phyloP scores from a whole-genome alignment of 2,888 invertebrate species.

The Mythimna vitellina region DNA sequence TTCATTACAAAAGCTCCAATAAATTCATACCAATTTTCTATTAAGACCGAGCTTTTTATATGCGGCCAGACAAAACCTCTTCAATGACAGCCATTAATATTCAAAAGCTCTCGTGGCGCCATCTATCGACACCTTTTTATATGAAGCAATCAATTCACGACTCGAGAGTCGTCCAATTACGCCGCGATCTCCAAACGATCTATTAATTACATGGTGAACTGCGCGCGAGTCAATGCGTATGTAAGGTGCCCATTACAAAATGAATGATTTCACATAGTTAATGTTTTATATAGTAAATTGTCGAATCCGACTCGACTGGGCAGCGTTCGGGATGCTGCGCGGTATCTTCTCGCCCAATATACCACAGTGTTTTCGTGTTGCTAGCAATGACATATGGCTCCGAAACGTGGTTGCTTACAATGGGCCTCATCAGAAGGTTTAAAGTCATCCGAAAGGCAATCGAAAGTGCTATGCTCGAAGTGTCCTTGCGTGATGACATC shows the following conservation, averaged over 20 bases:
- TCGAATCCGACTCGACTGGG: no score
- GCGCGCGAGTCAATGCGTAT: constrained; percentile 55
- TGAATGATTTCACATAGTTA: background rate
- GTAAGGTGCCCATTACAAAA: background rate
- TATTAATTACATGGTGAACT: constrained; percentile 80
- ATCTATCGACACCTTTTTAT: constrained; percentile 79
- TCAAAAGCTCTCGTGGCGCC: constrained; percentile 78
- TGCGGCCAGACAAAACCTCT: constrained; percentile 75
- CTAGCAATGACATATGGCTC: no score
- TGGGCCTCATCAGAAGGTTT: no score
- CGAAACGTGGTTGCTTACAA: no score
- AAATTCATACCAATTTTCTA: constrained; percentile 36
- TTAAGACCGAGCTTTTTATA: constrained; percentile 41
- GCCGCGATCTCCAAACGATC: constrained; percentile 76
- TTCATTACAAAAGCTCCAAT: constrained; percentile 7
- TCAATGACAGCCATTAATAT: constrained; percentile 79
- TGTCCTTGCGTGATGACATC: no score
- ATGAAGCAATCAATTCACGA: constrained; percentile 78
- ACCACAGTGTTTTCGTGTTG: no score
- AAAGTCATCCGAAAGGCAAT: no score
- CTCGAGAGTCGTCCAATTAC: constrained; percentile 85
- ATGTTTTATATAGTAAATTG: no score
- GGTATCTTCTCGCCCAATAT: no score
- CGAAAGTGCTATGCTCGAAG: no score
- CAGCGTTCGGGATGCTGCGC: no score